phyloP scores from a whole-genome alignment of 2,113 vertebrate genomes.

The Anhinga anhinga region DNA sequence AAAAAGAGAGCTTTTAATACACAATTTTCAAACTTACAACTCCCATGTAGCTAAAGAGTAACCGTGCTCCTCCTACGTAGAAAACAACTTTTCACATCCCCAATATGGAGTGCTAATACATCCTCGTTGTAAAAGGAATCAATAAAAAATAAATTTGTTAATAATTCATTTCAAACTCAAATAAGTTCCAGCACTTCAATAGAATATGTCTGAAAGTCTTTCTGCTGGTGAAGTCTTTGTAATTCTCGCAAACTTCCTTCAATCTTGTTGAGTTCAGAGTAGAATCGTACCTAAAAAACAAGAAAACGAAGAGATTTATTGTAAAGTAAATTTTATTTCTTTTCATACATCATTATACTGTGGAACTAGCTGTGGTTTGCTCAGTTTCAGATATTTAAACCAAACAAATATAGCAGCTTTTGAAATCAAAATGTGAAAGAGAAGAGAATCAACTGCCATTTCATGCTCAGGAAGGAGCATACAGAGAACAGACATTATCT shows the following conservation, averaged over 20 bases:
- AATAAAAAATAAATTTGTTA: constrained; percentile 61
- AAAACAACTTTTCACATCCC: constrained; percentile 44
- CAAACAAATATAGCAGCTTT: not conserved
- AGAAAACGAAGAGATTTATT: not conserved
- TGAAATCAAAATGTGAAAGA: not conserved
- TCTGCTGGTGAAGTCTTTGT: constrained; percentile 72
- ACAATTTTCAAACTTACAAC: not conserved
- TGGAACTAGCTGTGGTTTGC: not conserved
- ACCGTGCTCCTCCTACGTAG: not conserved
- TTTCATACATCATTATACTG: not conserved
- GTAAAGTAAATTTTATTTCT: not conserved
- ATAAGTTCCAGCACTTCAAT: constrained; percentile 93
- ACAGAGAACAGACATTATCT: not conserved
- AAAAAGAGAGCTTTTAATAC: not conserved
- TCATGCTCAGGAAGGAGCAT: not conserved
- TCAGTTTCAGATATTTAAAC: not conserved
- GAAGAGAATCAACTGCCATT: not conserved
- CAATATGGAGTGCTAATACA: constrained; percentile 56
- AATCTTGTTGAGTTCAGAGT: constrained; percentile 92
- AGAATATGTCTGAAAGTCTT: constrained; percentile 81
- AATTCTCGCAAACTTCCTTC: constrained; percentile 87
- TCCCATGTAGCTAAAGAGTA: not conserved
- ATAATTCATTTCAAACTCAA: constrained; percentile 71
- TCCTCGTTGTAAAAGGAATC: constrained; percentile 48
- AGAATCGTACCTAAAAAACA: constrained; percentile 81